Percentiles rank a stretch among this genome's conserved stretches.
These are phyloP conservation scores for Sinhomidia bicolor DNA, from an alignment of 2,888 invertebrate genomes.

Conservation along the genomic window DNA sequence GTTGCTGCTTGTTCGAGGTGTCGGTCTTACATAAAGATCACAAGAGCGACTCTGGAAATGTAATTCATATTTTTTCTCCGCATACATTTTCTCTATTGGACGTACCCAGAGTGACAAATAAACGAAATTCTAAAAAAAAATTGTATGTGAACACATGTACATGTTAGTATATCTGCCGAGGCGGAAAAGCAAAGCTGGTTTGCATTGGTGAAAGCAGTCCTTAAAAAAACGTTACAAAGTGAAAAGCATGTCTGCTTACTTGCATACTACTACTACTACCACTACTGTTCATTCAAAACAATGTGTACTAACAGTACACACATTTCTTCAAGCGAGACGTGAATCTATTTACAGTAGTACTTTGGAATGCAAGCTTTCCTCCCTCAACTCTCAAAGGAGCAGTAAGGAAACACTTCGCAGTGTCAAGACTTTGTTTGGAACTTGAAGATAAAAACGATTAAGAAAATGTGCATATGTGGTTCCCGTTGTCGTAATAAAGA, in stretches of 20 bases:
- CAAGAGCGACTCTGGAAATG: too few relatives aligned
- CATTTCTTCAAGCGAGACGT: neutral
- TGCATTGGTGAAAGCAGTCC: neutral
- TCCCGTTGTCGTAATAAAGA: too few relatives aligned
- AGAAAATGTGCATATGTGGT: neutral
- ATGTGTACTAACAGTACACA: neutral
- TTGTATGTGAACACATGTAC: too few relatives aligned
- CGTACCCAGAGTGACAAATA: neutral
- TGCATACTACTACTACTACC: too few relatives aligned
- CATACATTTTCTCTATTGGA: neutral
- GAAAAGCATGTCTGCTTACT: neutral
- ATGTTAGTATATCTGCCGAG: too few relatives aligned
- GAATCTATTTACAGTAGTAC: too few relatives aligned
- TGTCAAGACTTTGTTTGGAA: slow-evolving; percentile 11
- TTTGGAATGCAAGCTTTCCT: neutral
- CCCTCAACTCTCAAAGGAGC: slow-evolving; percentile 10
- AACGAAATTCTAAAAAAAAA: too few relatives aligned
- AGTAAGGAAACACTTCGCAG: neutral
- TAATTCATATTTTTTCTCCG: neutral
- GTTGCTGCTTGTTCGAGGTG: neutral
- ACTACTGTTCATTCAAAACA: too few relatives aligned
- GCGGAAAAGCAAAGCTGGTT: too few relatives aligned
- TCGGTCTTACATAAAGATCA: neutral
- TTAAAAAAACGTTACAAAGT: neutral
- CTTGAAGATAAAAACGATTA: neutral